Base-by-base conservation (phyloP, 2,113 vertebrate genomes). In the Physeter macrocephalus region DNA sequence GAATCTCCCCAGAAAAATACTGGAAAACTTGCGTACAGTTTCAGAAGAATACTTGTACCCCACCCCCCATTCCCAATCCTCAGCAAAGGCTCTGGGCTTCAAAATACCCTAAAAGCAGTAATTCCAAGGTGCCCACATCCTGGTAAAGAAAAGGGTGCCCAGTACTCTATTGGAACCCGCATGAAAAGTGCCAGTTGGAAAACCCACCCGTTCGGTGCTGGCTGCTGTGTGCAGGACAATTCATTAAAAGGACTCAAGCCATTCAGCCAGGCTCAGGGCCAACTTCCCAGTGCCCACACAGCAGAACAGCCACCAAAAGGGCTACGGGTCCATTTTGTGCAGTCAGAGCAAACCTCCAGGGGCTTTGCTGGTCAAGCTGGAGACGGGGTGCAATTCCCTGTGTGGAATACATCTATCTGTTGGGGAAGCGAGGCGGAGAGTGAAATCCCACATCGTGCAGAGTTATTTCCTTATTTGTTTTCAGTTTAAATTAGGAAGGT, bases 21-120 rank as follows among this genome's bases (percentile, higher is more conserved):
- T 57, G 31, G 74, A 88, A 64, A 62, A 11, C 29, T 43, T 81
- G 34, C 3, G 27, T 20, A 43, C 0, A 54, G 2, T 72, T 95
- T 90, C 34, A 6, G 66, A 88, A 43, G 23, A 81, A 21, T 43
- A 31, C 85, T 80, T 93, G 17, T 1, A 18, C 7, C 17, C 4
- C 14, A 43, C 41, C 11, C 49, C 23, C 20, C 49, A 54, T 59
- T 52, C 36, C 34, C 1, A 18, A 82, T 85, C 36, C 52, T 71
- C 61, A 11, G 39, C n/a, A 78, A 54, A 61, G 49, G 72, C 17
- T 67, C 54, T 31, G 46, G 59, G 21, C 64, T 95, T 18, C 59
- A 39, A 69, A 83, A 71, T 27, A 69, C 20, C 39, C 39, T 59
- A n/a, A 62, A 92, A 85, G 17, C 57, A 91, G 78, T 75, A 43